phyloP scores from a whole-genome alignment of 2,797 vertebrate species.

The Sparidentex hasta region DNA sequence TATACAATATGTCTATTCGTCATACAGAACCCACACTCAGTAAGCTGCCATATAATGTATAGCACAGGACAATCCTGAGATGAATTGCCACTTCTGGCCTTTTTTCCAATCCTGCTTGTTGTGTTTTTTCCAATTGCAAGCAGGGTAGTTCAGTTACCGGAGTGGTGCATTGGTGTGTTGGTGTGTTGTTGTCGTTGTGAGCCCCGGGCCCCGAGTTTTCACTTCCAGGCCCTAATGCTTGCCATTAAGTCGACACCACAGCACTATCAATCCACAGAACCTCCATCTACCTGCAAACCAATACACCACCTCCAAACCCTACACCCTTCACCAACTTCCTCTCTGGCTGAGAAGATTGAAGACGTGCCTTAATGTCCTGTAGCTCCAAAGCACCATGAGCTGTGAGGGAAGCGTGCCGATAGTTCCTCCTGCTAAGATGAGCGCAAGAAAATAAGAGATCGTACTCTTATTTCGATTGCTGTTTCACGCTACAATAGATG shows the following conservation, averaged over 20 bases:
- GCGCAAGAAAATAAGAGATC: not conserved
- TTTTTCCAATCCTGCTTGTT: slow-evolving; percentile 20
- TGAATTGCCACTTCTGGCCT: slow-evolving; percentile 47
- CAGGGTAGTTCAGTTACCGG: slow-evolving; percentile 7
- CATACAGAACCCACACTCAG: slow-evolving; percentile 37
- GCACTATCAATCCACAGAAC: slow-evolving; percentile 10
- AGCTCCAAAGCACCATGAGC: not conserved
- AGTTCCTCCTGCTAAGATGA: not conserved
- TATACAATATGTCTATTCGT: slow-evolving; percentile 45
- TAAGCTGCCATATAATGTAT: slow-evolving; percentile 38
- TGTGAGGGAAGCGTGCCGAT: not conserved
- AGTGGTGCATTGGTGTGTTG: slow-evolving; percentile 42
- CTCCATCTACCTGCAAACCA: not conserved
- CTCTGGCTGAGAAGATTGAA: slow-evolving; percentile 1
- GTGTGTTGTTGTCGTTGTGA: slow-evolving; percentile 40
- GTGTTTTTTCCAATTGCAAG: slow-evolving; percentile 10
- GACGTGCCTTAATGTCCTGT: not conserved
- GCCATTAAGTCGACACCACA: not conserved
- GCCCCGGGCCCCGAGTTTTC: slow-evolving; percentile 15
- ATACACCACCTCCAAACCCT: not conserved
- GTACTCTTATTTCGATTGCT: too few species aligned
- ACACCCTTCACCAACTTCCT: not conserved
- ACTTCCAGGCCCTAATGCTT: slow-evolving; percentile 32
- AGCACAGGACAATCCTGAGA: slow-evolving; percentile 23
- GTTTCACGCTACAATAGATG: too few species aligned